Evolutionary conservation across 2,888 invertebrate species (phyloP).

Genomic region (Cantharis flavilabris): DNA sequence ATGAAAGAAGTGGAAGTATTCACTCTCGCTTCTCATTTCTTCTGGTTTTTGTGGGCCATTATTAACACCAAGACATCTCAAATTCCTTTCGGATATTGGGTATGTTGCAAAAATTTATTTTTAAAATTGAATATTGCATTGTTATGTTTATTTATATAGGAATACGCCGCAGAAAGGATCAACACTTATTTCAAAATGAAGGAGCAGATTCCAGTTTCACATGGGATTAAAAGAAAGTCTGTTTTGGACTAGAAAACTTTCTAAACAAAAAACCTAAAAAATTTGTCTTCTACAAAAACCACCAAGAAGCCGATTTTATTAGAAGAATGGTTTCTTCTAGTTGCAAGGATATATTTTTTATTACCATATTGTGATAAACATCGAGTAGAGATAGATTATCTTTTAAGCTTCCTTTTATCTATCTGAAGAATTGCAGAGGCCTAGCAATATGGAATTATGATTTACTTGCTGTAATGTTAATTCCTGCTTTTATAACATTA

Average conservation of each 20-base stretch:
- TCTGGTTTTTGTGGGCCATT: conserved; percentile 94
- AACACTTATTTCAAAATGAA: conserved; percentile 45
- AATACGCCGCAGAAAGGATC: conserved; percentile 45
- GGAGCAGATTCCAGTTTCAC: background rate
- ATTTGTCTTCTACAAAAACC: conserved; percentile 4
- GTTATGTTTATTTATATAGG: conserved; percentile 39
- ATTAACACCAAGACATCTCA: conserved; percentile 85
- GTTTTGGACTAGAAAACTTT: conserved; percentile 7
- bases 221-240: conserved; percentile 14
- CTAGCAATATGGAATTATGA: conserved; percentile 13
- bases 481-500: background rate
- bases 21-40: conserved; percentile 85
- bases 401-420: conserved; percentile 2
- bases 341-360: conserved; percentile 8
- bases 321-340: conserved; percentile 2
- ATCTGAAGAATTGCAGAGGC: conserved; percentile 10
- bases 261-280: background rate
- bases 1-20: conserved; percentile 79
- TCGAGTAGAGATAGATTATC: conserved; percentile 26
- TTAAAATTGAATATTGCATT: background rate
- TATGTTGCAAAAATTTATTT: conserved; percentile 54
- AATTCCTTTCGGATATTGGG: conserved; percentile 95
- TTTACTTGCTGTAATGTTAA: conserved; percentile 11
- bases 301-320: background rate
- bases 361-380: conserved; percentile 20